Evolutionary conservation across 1,140 invertebrate genomes (phyloP).

Genomic region (Sitobion miscanthi): DNA sequence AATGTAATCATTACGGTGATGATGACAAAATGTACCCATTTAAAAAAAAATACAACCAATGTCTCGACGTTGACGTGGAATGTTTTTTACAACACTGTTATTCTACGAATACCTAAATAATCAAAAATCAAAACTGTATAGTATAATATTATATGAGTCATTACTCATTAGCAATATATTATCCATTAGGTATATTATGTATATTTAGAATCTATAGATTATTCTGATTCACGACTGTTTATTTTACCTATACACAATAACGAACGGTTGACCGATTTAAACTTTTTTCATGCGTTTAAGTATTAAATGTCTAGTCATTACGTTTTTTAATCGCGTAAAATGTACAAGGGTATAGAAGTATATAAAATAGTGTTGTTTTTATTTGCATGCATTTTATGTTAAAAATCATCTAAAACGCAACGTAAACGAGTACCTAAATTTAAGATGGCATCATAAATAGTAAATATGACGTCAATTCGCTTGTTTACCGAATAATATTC

Average conservation of each 20-base stretch:
- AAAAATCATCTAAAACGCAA: slow-evolving; percentile 19
- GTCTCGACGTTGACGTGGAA: neutral
- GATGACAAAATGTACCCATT: neutral
- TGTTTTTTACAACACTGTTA: neutral
- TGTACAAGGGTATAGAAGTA: neutral
- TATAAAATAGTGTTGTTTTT: slow-evolving; percentile 6
- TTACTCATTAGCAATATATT: neutral
- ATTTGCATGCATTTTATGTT: neutral
- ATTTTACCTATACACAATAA: neutral
- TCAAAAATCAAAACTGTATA: neutral
- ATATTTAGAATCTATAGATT: neutral
- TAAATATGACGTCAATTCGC: slow-evolving; percentile 15
- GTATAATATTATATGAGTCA: neutral
- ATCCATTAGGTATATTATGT: neutral
- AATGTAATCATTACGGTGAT: neutral
- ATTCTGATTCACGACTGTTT: slow-evolving; percentile 5
- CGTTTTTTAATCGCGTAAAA: neutral
- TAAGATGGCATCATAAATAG: neutral
- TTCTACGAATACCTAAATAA: neutral
- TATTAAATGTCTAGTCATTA: neutral
- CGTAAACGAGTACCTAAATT: slow-evolving; percentile 19
- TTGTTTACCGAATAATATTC: slow-evolving; percentile 4
- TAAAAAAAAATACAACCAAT: neutral
- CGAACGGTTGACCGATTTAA: neutral
- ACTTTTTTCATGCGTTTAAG: slow-evolving; percentile 1